A percentile compares a stretch with the other conserved stretches of the same genome.
Evolutionary conservation across 2,113 vertebrate species (phyloP).

Genomic region (Theropithecus gelada): DNA sequence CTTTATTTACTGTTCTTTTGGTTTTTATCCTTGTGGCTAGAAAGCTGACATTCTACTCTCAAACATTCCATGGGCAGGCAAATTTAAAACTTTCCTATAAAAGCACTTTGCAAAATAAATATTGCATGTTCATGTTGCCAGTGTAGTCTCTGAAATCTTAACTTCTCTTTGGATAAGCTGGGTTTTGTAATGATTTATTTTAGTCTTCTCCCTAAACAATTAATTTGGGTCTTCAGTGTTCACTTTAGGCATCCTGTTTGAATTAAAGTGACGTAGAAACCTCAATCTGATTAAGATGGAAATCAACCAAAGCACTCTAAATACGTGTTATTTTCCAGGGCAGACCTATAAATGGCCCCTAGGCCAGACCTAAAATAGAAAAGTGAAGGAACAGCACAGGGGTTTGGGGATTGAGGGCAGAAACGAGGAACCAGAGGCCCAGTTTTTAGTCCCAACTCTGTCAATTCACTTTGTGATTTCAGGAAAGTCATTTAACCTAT

Average conservation of each 20-base stretch:
- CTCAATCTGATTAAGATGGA: conserved; percentile 20
- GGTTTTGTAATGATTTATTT: conserved; percentile 1
- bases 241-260: not conserved
- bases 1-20: not conserved
- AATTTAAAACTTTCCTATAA: not conserved
- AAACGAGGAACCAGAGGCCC: not conserved
- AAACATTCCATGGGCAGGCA: not conserved
- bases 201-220: not conserved
- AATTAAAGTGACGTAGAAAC: conserved; percentile 20
- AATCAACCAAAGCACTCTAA: conserved; percentile 16
- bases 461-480: not conserved
- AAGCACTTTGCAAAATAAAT: not conserved
- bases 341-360: not conserved
- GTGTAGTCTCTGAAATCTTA: not conserved
- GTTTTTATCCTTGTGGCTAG: not conserved
- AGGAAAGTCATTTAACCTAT: not conserved
- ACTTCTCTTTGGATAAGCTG: not conserved
- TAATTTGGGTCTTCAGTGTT: not conserved
- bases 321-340: conserved; percentile 23
- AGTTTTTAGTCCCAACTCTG: not conserved
- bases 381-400: not conserved
- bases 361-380: conserved; percentile 15
- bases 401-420: not conserved
- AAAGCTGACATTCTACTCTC: not conserved
- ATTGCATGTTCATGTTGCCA: not conserved